These are phyloP conservation scores for Plecturocebus donacophilus DNA, from an alignment of 2,113 vertebrate genomes.

Conservation along the genomic window DNA sequence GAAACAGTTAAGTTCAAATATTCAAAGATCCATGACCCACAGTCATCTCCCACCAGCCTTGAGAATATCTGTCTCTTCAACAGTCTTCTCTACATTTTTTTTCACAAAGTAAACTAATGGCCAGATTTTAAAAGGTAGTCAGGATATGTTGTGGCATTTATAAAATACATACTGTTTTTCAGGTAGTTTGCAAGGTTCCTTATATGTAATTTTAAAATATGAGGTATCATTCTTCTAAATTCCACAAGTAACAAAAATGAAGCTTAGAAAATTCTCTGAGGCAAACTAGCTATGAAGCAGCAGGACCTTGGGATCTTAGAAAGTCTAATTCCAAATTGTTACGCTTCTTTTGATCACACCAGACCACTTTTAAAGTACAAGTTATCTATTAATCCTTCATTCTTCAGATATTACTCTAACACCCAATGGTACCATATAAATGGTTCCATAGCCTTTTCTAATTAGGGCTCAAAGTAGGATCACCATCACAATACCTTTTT, in stretches of 20 bases:
- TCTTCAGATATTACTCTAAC: neutral
- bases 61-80: neutral
- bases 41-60: neutral
- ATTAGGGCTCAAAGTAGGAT: neutral
- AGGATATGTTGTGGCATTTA: neutral
- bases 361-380: neutral
- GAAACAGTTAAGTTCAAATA: neutral
- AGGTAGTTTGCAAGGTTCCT: neutral
- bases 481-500: neutral
- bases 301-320: neutral
- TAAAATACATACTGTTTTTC: slow-evolving; percentile 15
- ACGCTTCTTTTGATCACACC: neutral
- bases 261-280: neutral
- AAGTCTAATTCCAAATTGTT: slow-evolving; percentile 37
- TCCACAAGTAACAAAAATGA: slow-evolving; percentile 34
- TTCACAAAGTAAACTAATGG: neutral
- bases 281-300: neutral
- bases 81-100: neutral
- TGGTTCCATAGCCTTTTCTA: neutral
- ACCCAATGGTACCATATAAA: neutral
- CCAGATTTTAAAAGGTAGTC: neutral
- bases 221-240: slow-evolving; percentile 23
- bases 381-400: neutral
- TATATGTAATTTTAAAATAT: slow-evolving; percentile 28
- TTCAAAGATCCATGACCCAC: neutral